A percentile compares a stretch with the other conserved stretches of the same genome.
These are phyloP conservation scores for Setophaga coronata DNA, from an alignment of 2,113 vertebrate species.

Conservation along the genomic window DNA sequence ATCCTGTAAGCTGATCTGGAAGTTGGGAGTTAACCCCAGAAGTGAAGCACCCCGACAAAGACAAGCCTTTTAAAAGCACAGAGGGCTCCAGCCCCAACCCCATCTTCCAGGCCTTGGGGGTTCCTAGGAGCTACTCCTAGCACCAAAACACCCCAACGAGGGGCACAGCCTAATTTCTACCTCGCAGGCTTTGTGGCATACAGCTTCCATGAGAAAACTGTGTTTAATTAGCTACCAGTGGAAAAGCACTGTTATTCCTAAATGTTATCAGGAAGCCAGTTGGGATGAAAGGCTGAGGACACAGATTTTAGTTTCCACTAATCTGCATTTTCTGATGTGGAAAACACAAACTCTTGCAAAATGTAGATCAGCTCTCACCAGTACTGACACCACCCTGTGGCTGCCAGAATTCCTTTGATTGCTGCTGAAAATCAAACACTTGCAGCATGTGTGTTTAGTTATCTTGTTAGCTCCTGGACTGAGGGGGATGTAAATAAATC, in stretches of 20 bases:
- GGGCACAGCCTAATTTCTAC: not conserved
- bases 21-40: not conserved
- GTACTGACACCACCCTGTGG: not conserved
- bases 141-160: accelerated
- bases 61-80: not conserved
- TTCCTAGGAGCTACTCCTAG: not conserved
- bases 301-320: not conserved
- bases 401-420: not conserved
- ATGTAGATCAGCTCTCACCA: accelerated
- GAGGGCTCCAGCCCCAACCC: not conserved
- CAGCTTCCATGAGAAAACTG: accelerated
- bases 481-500: not conserved
- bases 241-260: not conserved
- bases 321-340: not conserved
- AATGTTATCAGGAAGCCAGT: not conserved
- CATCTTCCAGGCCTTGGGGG: not conserved
- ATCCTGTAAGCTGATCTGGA: no score
- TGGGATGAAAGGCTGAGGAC: not conserved
- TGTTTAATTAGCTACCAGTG: not conserved
- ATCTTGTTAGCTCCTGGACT: not conserved
- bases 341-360: not conserved
- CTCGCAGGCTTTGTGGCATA: not conserved
- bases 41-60: accelerated
- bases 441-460: accelerated
- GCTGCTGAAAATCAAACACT: not conserved